phyloP scores from a whole-genome alignment of 2,888 invertebrate species.

The Noctua fimbriata region DNA sequence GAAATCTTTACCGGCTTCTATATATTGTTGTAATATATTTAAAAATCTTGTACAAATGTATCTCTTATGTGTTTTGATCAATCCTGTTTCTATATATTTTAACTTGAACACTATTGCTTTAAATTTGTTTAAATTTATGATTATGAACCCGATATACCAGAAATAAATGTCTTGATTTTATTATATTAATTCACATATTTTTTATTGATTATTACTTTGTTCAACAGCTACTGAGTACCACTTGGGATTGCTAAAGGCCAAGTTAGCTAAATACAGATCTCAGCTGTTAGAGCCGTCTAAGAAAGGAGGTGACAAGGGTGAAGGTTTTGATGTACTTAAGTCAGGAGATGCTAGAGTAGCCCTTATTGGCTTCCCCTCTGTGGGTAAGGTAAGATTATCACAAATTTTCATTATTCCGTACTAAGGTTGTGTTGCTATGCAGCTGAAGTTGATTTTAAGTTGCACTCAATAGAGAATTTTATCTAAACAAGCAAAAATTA shows the following conservation, averaged over 20 bases:
- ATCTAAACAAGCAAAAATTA: background rate
- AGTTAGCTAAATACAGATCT: slow-evolving; percentile 98
- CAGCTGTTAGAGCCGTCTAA: slow-evolving; percentile 98
- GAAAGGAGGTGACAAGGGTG: slow-evolving; percentile 97
- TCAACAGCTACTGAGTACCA: slow-evolving; percentile 98
- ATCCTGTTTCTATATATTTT: background rate
- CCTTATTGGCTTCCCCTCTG: slow-evolving; percentile 99
- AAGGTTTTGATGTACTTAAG: slow-evolving; percentile 99
- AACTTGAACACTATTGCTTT: background rate
- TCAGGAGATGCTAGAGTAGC: slow-evolving; percentile 99
- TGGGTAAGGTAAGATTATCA: slow-evolving; percentile 94
- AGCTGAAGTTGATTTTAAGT: background rate
- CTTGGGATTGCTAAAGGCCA: slow-evolving; percentile 98
- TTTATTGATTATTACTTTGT: background rate
- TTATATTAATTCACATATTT: background rate
- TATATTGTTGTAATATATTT: background rate
- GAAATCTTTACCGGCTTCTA: background rate
- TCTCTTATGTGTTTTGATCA: slow-evolving; percentile 15
- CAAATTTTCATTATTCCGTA: background rate
- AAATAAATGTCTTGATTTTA: slow-evolving; percentile 54
- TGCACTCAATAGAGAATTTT: background rate
- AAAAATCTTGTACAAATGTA: background rate
- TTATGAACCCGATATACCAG: background rate
- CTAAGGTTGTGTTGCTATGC: background rate
- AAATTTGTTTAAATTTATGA: background rate